These are phyloP conservation scores for Phalacrocorax brasilianus DNA, from an alignment of 2,113 vertebrate species.

Conservation along the genomic window DNA sequence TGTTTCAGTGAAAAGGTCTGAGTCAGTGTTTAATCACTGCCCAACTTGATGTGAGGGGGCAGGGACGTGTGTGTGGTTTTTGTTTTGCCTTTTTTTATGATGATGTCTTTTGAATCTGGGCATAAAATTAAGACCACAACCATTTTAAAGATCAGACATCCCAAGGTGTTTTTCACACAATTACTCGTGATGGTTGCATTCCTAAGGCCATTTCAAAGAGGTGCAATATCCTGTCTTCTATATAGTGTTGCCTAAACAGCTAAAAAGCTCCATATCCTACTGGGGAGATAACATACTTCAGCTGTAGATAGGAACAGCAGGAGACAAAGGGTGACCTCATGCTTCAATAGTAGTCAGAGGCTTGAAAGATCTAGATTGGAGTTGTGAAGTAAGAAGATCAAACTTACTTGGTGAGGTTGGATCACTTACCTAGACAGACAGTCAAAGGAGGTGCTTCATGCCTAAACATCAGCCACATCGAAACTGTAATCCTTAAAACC, in stretches of 20 bases:
- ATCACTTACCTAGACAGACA: not conserved
- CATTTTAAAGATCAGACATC: not conserved
- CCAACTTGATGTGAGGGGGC: not conserved
- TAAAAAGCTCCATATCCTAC: not conserved
- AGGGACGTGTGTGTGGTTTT: rapidly evolving
- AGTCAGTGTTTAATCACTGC: not conserved
- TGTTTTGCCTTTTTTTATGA: not conserved
- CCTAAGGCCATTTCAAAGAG: not conserved
- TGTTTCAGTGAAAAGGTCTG: not conserved
- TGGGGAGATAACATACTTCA: not conserved
- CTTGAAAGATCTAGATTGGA: not conserved
- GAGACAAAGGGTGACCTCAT: not conserved
- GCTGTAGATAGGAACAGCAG: not conserved
- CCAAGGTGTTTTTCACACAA: not conserved
- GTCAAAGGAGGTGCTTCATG: not conserved
- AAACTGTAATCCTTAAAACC: not conserved
- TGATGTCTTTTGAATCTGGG: not conserved
- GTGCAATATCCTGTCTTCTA: not conserved
- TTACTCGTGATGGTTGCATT: not conserved
- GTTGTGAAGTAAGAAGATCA: not conserved
- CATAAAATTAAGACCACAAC: not conserved
- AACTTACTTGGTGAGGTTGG: not conserved
- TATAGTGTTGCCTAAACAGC: not conserved
- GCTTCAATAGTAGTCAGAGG: not conserved
- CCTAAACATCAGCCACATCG: not conserved